These are phyloP conservation scores for Helicoverpa assulta DNA, from an alignment of 2,888 invertebrate genomes.

Conservation along the genomic window DNA sequence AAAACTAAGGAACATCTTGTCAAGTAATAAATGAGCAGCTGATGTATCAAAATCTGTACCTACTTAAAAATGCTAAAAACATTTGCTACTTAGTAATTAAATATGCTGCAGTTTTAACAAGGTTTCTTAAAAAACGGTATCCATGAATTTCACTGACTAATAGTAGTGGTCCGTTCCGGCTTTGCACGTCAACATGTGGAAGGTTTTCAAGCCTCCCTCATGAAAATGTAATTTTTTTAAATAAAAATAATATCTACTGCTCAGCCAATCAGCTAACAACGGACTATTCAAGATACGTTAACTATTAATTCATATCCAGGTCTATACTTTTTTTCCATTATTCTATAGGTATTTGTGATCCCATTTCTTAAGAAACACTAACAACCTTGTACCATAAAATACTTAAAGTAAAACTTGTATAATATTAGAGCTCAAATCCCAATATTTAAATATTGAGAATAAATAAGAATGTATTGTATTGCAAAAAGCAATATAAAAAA, in stretches of 20 bases:
- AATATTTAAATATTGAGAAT: background rate
- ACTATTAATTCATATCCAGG: too few relatives aligned
- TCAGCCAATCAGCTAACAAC: too few relatives aligned
- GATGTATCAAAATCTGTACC: background rate
- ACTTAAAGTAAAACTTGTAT: constrained; percentile 1
- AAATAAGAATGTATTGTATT: background rate
- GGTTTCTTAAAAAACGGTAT: constrained; percentile 14
- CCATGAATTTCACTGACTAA: too few relatives aligned
- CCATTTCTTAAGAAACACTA: constrained; percentile 1
- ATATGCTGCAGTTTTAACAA: background rate
- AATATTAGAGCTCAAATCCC: constrained; percentile 6
- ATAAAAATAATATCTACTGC: too few relatives aligned
- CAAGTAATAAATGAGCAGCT: too few relatives aligned
- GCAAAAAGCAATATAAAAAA: background rate
- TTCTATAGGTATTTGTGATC: background rate
- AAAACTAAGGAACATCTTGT: too few relatives aligned
- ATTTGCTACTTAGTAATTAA: constrained; percentile 8
- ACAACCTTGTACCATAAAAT: constrained; percentile 16
- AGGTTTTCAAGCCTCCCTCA: too few relatives aligned
- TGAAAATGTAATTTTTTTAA: too few relatives aligned
- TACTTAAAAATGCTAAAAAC: background rate
- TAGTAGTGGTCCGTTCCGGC: too few relatives aligned
- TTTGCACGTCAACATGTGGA: too few relatives aligned
- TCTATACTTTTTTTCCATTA: background rate
- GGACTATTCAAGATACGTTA: too few relatives aligned